Base-by-base conservation (phyloP, 2,113 vertebrate species). In the Gavialis gangeticus region DNA sequence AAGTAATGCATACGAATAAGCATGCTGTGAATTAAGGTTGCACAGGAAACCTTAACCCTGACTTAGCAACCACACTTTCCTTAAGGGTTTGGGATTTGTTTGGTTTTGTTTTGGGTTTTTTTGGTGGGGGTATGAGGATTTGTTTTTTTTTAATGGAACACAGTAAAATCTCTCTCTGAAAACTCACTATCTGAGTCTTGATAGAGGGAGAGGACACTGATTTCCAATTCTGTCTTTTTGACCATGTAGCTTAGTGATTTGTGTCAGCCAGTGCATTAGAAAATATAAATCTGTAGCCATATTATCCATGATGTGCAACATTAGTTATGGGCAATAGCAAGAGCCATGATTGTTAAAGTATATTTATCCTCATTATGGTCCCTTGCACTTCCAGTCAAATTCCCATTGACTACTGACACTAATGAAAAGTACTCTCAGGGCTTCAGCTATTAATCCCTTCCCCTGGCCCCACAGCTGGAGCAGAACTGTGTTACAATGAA, bases 241-340 rank as follows among this genome's bases (percentile, higher is more conserved):
- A 80, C 2, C 57, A 79, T 62, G 64, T 87, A 66, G 80, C 88
- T 73, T 30, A 82, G 86, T n/a, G 25, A 17, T 0, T 1, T 66
- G 85, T 85, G 55, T 77, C 79, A 91, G 54, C 25, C 25, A 91
- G 84, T 19, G 34, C 15, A 88, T 3, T 22, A 37, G 79, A 59
- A 95, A 93, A 83, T 22, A 82, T 86, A 89, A 95, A 73, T n/a
- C 76, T 82, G 10, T 34, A 84, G 55, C 46, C 79, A 79, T 12
- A 58, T 21, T 64, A 62, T 25, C n/a, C 22, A 58, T 75, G 86
- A 76, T 8, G 46, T n/a, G 21, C 10, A 28, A 17, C 84, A 63
- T 93, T 85, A 78, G 34, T 80, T 6, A 75, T 0, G 64, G 75
- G 27, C 10, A 85, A 59, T 54, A 91, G 81, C 24, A 87, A 56